Evolutionary conservation across 2,113 vertebrate species (phyloP), one percentile per base, ranked within the genome.

Genomic region (Dromaius novaehollandiae): DNA sequence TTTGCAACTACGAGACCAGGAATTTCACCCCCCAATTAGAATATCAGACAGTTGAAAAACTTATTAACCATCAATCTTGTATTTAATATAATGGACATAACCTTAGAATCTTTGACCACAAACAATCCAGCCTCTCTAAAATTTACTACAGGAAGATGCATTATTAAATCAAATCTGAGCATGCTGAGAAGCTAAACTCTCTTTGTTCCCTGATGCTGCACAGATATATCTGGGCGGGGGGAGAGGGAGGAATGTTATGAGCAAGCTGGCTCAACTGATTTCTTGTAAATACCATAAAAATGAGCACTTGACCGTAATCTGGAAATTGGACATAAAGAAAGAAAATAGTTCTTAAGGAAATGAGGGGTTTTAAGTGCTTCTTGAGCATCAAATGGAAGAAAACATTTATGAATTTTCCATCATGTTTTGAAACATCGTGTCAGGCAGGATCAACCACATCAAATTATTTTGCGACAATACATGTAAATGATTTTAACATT

Each of bases 211-310:
- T 30, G 13, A 86, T 14, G 56, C 83, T 82, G 84, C 34, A 15
- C 66, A 50, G 77, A 89, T 64, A 60, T 21, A 28, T 76, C 53
- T 32, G 64, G 79, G 58, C 71, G 65, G 70, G 26, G 69, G 65
- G 38, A 73, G 44, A 42, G 36, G 70, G 38, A 89, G 68, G 50
- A 73, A 16, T 34, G 75, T 63, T 82, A 66, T 30, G 30, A 86
- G 64, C 82, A 89, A 95, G 73, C 82, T 91, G 76, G 78, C 71
- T 93, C 61, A 25, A 21, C 88, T 64, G 51, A 93, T 86, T 95
- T 83, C 91, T 94, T 91, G 89, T 95, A 94, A 95, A 97, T 71
- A 94, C 68, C 89, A 71, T 86, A 95, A 95, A 95, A 97, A 94
- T 70, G 88, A 95, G 66, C 78, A 84, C 90, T 95, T 86, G 81